Evolutionary conservation across 2,888 invertebrate genomes (phyloP), one percentile per base, ranked within the genome.

Genomic region (Tortrix viridana): DNA sequence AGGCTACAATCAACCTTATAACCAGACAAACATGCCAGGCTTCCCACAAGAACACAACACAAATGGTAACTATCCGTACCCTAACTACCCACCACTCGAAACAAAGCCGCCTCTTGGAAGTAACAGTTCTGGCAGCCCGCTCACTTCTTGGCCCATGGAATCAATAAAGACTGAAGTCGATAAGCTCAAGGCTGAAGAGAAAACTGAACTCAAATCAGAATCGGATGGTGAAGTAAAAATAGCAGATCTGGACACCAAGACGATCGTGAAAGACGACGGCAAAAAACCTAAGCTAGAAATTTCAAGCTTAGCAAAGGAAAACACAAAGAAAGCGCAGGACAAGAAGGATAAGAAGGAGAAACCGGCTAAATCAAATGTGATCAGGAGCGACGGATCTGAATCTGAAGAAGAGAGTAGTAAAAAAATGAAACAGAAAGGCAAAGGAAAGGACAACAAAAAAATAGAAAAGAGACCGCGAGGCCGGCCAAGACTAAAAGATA

Each of bases 161-260:
- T 67, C 75, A 14, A 65, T 90, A 6, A 92, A 92, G 74, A 86
- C 89, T 60, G 90, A 90, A 77, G 71, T 88, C 26, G 88, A 90
- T 66, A 90, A 86, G 79, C 71, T 89, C 5, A 91, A 91, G 80
- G 77, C 82, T 22, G 91, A 90, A 77, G 91, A 89, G 65, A 92
- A 89, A 77, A 67, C 78, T 5, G 92, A 92, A 71, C 81, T 87
- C 1, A 92, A 92, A 74, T 90, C 92, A 2, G 93, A 94, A 76
- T 88, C 90, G 0, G 93, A 92, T 23, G 93, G 93, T 3, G 92
- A 93, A 82, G 82, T 92, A 1, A 88, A 93, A 83, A 92, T 92
- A 64, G 87, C 92, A 75, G 90, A 91, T 74, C 83, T 93, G 60
- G 92, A 89, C 70, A 92, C 88, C 32, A 93, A 87, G 71, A 90